Base-by-base conservation (phyloP, 2,888 invertebrate species). In the Plutella xylostella region DNA sequence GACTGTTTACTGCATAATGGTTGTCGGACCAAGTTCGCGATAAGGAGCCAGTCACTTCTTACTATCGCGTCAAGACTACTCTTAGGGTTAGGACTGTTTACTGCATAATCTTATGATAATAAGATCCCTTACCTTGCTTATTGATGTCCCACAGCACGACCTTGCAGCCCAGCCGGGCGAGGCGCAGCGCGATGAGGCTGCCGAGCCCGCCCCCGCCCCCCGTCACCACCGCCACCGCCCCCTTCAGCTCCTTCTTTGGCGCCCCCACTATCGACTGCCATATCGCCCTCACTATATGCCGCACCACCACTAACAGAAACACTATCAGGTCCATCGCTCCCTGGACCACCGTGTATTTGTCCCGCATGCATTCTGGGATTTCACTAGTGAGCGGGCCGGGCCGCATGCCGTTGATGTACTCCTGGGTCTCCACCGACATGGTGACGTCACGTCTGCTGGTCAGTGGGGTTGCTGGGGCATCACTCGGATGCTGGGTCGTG, bases 111-210 rank as follows among this genome's bases (percentile, higher is more conserved):
- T n/a, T n/a, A n/a, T n/a, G n/a, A n/a, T n/a, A n/a, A n/a, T n/a
- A n/a, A n/a, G n/a, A n/a, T n/a, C n/a, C n/a, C 87, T 86, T 57
- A 93, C 93, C 93, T 75, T 88, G 83, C 65, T 90, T 86, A 65
- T 94, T 93, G 55, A 97, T 91, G 72, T 97, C 97, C 96, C 96
- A 96, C 45, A 96, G 83, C 31, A 97, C 89, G 45, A 96, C 87
- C 50, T 87, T 90, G 53, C 92, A 92, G 43, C 93, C 92, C 46
- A 92, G 86, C 60, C 90, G 86, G 17, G 92, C 91, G 40, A 96
- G 84, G 55, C 91, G 85, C 54, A 91, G 69, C 1, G 93, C 90
- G 46, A 94, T 75, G 43, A 94, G 85, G 51, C 94, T 87, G 5
- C 96, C 96, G 14, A 96, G 80, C 3, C 95, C 96, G 30, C 92